phyloP scores from a whole-genome alignment of 2,797 vertebrate species.

The Peromyscus attwateri region DNA sequence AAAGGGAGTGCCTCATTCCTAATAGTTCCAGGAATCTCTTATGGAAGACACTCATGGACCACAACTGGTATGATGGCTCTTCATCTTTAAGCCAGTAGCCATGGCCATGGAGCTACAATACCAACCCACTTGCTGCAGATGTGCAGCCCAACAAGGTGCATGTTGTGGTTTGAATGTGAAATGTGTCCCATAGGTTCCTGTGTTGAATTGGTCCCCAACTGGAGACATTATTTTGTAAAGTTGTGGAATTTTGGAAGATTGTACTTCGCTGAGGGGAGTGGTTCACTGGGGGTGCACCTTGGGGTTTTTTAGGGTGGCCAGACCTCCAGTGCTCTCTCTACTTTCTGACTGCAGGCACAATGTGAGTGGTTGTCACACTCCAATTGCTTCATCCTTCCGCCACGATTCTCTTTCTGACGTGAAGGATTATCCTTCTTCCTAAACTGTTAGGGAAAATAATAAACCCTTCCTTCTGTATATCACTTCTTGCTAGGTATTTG shows the following conservation, averaged over 20 bases:
- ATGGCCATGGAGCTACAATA: background rate
- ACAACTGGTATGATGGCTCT: background rate
- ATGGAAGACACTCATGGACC: background rate
- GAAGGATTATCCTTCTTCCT: background rate
- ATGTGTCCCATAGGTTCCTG: background rate
- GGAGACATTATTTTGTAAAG: background rate
- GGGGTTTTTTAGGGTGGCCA: background rate
- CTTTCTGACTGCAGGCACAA: background rate
- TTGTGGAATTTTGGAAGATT: background rate
- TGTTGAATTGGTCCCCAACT: background rate
- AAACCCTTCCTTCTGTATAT: background rate
- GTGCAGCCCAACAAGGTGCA: background rate
- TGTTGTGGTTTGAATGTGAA: background rate
- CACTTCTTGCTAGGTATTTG: background rate
- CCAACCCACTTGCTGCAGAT: background rate
- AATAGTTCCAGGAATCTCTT: background rate
- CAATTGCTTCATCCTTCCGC: no score
- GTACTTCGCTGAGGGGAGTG: background rate
- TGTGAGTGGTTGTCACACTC: background rate
- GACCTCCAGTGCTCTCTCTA: background rate
- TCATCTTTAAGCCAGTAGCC: background rate
- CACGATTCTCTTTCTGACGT: rapidly evolving
- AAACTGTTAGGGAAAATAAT: background rate
- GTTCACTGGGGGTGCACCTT: background rate
- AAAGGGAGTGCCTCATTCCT: background rate